Evolutionary conservation across 2,113 vertebrate genomes (phyloP).

Genomic region (Dasyornis broadbenti): DNA sequence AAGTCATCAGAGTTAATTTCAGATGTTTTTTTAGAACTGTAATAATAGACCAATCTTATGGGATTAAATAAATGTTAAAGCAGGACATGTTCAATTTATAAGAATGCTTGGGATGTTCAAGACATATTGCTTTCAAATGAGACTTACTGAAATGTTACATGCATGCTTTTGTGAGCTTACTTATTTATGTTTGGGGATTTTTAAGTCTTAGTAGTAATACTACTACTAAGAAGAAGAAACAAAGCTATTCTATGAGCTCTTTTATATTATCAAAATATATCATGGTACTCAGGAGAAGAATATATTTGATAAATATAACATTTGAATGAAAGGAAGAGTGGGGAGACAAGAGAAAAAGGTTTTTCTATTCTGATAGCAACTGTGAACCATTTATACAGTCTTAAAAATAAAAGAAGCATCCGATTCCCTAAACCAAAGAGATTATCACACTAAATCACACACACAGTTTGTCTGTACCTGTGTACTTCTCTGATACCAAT

Average conservation of each 20-base stretch:
- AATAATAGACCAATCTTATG: neutral
- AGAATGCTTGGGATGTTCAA: neutral
- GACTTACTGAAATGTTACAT: neutral
- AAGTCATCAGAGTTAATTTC: neutral
- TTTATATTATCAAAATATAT: neutral
- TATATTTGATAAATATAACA: neutral
- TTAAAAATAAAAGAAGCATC: neutral
- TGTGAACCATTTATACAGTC: neutral
- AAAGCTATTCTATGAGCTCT: neutral
- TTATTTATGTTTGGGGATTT: neutral
- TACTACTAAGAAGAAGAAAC: neutral
- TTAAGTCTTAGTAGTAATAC: neutral
- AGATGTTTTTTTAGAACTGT: neutral
- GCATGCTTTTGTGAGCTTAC: neutral
- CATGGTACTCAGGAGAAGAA: neutral
- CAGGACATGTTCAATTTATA: neutral
- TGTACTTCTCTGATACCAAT: neutral
- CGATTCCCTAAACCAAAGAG: neutral
- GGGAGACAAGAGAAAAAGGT: rapidly evolving
- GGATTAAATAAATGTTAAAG: neutral
- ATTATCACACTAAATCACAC: neutral
- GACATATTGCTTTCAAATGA: neutral
- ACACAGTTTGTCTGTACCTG: neutral
- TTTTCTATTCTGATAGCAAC: neutral
- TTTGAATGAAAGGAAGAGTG: neutral